Base-by-base conservation (phyloP, 2,888 invertebrate genomes). In the Caenorhabditis panamensis region DNA sequence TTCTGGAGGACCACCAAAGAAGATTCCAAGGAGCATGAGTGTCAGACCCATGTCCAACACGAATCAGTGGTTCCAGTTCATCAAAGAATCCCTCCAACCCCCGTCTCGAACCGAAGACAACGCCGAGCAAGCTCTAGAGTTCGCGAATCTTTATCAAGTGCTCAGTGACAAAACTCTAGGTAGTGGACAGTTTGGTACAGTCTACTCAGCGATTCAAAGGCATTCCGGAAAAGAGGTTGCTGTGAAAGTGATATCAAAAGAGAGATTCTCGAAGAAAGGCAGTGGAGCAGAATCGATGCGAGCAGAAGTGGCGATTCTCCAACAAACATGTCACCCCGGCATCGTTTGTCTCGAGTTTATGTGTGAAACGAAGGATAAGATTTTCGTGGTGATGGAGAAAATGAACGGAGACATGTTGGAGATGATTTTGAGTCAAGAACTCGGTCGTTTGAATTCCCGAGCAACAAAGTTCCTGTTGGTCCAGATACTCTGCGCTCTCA, bases 321-420 rank as follows among this genome's bases (percentile, higher is more conserved):
- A 86, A 47, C 71, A 79, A 26, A 87, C 92, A 59, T 91, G 91
- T 59, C 92, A 93, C 82, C 92, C 92, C 2, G 92, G 92, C 47
- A 92, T 93, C 16, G 97, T 98, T 0, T 82, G 96, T 93, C 93
- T 99, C 83, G 98, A 99, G 92, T 93, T 96, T 59, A 99, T 99
- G 98, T 99, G 98, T 92, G 98, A 99, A 93, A 98, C 97, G 0
- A 95, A 96, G 0, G 97, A 98, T 92, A 91, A 97, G 88, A 98
- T 99, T 91, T 99, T 97, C 93, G 98, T 99, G 24, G 97, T 99
- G 0, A 99, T 99, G 98, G 99, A 99, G 93, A 98, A 99, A 92
- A 93, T 99, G 77, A 95, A 95, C 91, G 97, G 98, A 0, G 99
- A 99, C 92, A 99, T 99, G 99, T 93, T 99, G 86, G 99, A 90